Base-by-base conservation (phyloP, 1,140 invertebrate species). In the Propsilocerus akamusi region DNA sequence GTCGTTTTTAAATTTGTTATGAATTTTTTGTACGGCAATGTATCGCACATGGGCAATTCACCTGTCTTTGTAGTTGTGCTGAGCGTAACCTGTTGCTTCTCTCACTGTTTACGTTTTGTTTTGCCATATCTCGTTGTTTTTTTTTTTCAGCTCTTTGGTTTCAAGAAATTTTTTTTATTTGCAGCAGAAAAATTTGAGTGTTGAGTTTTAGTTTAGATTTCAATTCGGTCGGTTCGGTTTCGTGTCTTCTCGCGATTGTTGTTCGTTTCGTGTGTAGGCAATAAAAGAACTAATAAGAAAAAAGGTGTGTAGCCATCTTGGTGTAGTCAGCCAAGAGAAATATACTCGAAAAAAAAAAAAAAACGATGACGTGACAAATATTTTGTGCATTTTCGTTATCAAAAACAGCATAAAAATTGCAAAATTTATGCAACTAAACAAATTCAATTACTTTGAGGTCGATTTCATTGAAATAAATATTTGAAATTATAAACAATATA, bases 1-100 rank as follows among this genome's bases (percentile, higher is more conserved):
- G 81, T 74, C 12, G 22, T 26, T 52, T 48, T 50, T 54, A 20
- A 51, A 37, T 10, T 46, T 10, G 25, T 25, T 10, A 7, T 48
- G 22, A 7, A 25, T 48, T 25, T 49, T 32, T 50, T 30, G 10
- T n/a, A 17, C 11, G 6, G 11, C n/a, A 37, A 37, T 37, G 14
- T 37, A 3, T 17, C 20, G 32, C 14, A 17, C 32, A 37, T 17
- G 6, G 32, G 6, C 32, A 17, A 17, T 37, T 17, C n/a, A n/a
- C 20, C 20, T 2, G 2, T n/a, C 6, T n/a, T 12, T 37, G n/a
- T n/a, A 37, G 6, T n/a, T 37, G 32, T 37, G n/a, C n/a, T n/a
- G n/a, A n/a, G n/a, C n/a, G n/a, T n/a, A n/a, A n/a, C n/a, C n/a
- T n/a, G n/a, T n/a, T n/a, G n/a, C 8, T n/a, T 25, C 46, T 26